Evolutionary conservation across 2,888 invertebrate species (phyloP).

Genomic region (Sminthurides aquaticus): DNA sequence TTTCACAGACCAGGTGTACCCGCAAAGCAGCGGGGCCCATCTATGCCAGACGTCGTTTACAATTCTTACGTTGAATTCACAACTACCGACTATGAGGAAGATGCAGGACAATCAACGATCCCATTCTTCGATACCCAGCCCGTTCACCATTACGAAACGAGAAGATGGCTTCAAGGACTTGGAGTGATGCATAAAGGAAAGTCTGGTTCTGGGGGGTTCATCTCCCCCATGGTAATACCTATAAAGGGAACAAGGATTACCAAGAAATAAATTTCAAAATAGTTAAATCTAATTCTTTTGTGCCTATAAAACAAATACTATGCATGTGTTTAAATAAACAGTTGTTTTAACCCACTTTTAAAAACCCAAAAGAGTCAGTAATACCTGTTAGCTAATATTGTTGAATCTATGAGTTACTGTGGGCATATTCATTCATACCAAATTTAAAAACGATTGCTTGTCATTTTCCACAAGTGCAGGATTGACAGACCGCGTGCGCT

Average conservation of each 20-base stretch:
- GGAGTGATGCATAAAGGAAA: conserved; percentile 24
- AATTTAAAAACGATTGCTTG: too few species aligned
- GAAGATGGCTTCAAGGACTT: conserved; percentile 25
- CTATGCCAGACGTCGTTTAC: conserved; percentile 22
- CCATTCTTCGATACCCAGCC: conserved; percentile 28
- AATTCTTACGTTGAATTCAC: conserved; percentile 24
- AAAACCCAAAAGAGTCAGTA: too few species aligned
- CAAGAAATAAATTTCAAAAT: too few species aligned
- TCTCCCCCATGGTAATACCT: conserved; percentile 20
- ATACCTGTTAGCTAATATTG: too few species aligned
- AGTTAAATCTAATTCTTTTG: too few species aligned
- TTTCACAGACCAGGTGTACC: conserved; percentile 14
- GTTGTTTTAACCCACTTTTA: too few species aligned
- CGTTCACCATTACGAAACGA: conserved; percentile 22
- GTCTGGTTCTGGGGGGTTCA: conserved; percentile 22
- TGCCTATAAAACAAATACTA: too few species aligned
- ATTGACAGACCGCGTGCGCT: too few species aligned
- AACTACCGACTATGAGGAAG: conserved; percentile 17
- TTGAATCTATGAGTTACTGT: too few species aligned
- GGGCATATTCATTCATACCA: too few species aligned
- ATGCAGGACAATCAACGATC: conserved; percentile 20
- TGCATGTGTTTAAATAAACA: too few species aligned
- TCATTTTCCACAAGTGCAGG: too few species aligned
- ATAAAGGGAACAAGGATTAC: conserved; percentile 12
- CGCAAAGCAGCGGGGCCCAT: conserved; percentile 18